Percentiles rank a stretch among this genome's conserved stretches.
Evolutionary conservation across 2,888 invertebrate genomes (phyloP).

Genomic region (Agrilus cyanescens): DNA sequence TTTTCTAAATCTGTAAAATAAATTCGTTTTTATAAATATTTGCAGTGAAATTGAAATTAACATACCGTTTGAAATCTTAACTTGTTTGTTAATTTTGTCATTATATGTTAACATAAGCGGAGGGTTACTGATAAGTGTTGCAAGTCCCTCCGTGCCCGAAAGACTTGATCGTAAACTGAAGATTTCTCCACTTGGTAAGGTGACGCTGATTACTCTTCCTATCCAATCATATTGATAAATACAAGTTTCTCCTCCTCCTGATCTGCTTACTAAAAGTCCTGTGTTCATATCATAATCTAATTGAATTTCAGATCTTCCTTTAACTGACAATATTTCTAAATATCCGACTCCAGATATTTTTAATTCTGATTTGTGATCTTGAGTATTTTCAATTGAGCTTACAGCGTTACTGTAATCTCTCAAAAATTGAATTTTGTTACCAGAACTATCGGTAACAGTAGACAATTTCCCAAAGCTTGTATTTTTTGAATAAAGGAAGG

Average conservation of each 20-base stretch:
- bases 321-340: slow-evolving; percentile 76
- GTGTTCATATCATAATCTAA: slow-evolving; percentile 84
- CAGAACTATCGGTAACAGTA: slow-evolving; percentile 87
- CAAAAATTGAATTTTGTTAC: slow-evolving; percentile 82
- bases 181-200: slow-evolving; percentile 85
- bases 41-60: not conserved
- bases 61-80: slow-evolving; percentile 42
- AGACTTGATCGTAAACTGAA: slow-evolving; percentile 68
- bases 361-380: slow-evolving; percentile 84
- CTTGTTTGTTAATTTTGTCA: slow-evolving; percentile 39
- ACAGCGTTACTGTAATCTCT: slow-evolving; percentile 88
- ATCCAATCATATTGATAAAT: slow-evolving; percentile 86
- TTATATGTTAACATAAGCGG: slow-evolving; percentile 29
- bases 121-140: slow-evolving; percentile 49
- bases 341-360: slow-evolving; percentile 89
- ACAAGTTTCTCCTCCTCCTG: slow-evolving; percentile 75
- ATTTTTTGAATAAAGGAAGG: slow-evolving; percentile 93
- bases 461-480: slow-evolving; percentile 90
- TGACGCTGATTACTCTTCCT: slow-evolving; percentile 75
- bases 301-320: slow-evolving; percentile 79
- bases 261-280: slow-evolving; percentile 74
- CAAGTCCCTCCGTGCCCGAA: slow-evolving; percentile 63
- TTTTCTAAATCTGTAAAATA: slow-evolving; percentile 46
- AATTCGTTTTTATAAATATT: slow-evolving; percentile 1
- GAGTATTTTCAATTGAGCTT: slow-evolving; percentile 88